Evolutionary conservation across 53 echinoderm and acorn worm genomes (phyloP).

Genomic region (Patiria pectinifera): DNA sequence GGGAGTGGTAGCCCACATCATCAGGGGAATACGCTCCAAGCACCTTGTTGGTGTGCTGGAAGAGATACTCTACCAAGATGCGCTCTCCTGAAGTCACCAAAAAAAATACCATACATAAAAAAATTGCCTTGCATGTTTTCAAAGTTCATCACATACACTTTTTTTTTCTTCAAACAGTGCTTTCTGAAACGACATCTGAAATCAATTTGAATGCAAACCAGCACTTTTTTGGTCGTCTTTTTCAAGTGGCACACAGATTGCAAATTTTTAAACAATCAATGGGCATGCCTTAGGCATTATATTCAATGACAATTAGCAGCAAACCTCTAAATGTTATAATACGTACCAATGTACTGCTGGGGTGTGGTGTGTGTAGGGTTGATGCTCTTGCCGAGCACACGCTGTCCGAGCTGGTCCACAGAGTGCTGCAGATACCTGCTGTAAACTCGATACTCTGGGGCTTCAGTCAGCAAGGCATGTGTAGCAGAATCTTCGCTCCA

Average conservation of each 20-base stretch:
- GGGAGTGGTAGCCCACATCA: slow-evolving; percentile 27
- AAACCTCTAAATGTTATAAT: neutral
- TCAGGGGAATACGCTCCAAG: slow-evolving; percentile 42
- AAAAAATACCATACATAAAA: too few relatives aligned
- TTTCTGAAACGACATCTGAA: too few relatives aligned
- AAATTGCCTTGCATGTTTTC: too few relatives aligned
- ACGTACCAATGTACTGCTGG: slow-evolving; percentile 17
- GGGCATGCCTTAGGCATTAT: too few relatives aligned
- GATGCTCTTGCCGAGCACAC: slow-evolving; percentile 17
- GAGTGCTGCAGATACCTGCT: slow-evolving; percentile 10
- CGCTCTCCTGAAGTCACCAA: slow-evolving; percentile 60
- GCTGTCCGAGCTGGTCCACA: neutral
- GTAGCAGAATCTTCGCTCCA: slow-evolving; percentile 74
- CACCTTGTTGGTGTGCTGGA: slow-evolving; percentile 60
- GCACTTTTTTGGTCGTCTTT: too few relatives aligned
- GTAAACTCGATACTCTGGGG: slow-evolving; percentile 2
- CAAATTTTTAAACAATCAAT: too few relatives aligned
- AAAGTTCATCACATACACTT: too few relatives aligned
- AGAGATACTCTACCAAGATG: slow-evolving; percentile 78
- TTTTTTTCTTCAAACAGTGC: too few relatives aligned
- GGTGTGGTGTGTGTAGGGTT: neutral
- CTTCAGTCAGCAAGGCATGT: neutral
- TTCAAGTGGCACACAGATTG: too few relatives aligned
- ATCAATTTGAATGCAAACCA: too few relatives aligned
- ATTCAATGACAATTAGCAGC: neutral